Evolutionary conservation across 2,888 invertebrate species (phyloP), one percentile per base, ranked within the genome.

Genomic region (Xestia rhomboidea): DNA sequence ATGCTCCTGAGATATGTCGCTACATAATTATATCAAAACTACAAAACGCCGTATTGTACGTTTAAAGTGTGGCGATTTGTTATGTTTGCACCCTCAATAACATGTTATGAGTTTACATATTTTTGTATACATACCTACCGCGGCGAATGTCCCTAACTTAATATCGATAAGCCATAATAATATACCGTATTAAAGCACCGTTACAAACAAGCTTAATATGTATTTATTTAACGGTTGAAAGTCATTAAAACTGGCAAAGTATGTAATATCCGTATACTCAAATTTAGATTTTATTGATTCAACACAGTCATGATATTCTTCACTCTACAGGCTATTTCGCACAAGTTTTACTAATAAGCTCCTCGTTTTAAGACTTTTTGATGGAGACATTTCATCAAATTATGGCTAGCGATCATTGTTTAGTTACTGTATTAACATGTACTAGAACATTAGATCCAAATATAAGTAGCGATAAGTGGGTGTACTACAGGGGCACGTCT

Each of bases 151-250:
- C 7, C n/a, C 8, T 21, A 11, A 46, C 24, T 66, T 44, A 64
- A 54, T n/a, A 63, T 4, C 27, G 63, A 38, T 15, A n/a, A 46
- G 15, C n/a, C 44, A 60, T 60, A 30, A 18, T 66, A 71, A 21
- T 71, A 34, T 74, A 79, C 75, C 75, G 81, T 81, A 63, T 46
- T 21, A 21, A 11, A 51, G n/a, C 13, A 54, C 81, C 67, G 54
- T 68, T 81, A 74, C 46, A 46, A 62, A 62, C 66, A 67, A 41
- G 30, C 44, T 51, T 73, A 34, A 38, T 72, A 67, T 44, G 18
- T 66, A 62, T 81, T 73, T 73, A 34, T 62, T 21, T 63, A 79
- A 81, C 67, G 67, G 62, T 63, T 24, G 11, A 44, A 74, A 41
- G 63, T 63, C 62, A 13, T 54, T 46, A 54, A 46, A 44, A 44